Evolutionary conservation across 2,888 invertebrate genomes (phyloP), one percentile per base, ranked within the genome.

Genomic region (Drosophila mercatorum): DNA sequence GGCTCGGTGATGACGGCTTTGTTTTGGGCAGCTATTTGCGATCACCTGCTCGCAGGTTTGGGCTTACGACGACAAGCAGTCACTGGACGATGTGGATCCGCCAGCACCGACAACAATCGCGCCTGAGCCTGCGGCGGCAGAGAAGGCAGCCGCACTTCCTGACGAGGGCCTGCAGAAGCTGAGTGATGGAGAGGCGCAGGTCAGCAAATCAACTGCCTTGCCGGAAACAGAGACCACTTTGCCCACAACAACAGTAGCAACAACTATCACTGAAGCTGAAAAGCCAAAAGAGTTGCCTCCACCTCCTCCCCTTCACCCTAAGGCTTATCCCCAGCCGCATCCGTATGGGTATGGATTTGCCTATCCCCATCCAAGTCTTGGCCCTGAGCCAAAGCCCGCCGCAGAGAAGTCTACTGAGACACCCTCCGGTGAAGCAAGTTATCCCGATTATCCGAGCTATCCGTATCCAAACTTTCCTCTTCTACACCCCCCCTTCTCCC

Each of bases 141-240:
- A 44, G 17, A n/a, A 31, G 2, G 84, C 49, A 2, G 61, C 73
- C 5, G 49, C 56, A 3, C 40, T 12, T 11, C 84, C 83, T 4
- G 68, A 53, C 1, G 7, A 43, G 6, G 72, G 51, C 1, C 11
- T 77, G 2, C 7, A 53, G n/a, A 22, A 62, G 26, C 31, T 74
- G 5, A 63, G 67, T 31, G 78, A 69, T 10, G 80, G 62, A 12
- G 22, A 63, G 17, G 65, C 44, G 0, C 4, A 56, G 17, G 47
- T 49, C 7, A 67, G 51, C 17, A 46, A 36, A 34, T 70, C 10
- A n/a, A 38, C 31, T 1, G 51, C 67, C 11, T n/a, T 47, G 47
- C 68, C 76, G 2, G 81, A 80, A 52, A 79, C 86, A 7, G 52
- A 65, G n/a, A 47, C 52, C 5, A 69, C 76, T 7, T 1, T 26